Conservation (phyloP, 2,797 vertebrate species). For the Malurus leucopterus region DNA sequence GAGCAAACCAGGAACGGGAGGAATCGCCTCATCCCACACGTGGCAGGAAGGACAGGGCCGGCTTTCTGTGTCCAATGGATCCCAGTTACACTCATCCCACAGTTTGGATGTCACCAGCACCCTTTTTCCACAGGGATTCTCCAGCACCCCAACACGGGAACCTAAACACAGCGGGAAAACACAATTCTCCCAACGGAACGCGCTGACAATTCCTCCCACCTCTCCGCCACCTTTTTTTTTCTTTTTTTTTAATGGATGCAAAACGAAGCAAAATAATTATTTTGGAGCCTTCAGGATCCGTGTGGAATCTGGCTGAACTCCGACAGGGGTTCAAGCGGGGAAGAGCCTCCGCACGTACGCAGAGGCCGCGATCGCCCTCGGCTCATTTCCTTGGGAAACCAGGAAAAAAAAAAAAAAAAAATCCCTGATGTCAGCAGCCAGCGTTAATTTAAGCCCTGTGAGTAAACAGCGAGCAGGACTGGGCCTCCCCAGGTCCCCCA, state of each 20-base stretch:
- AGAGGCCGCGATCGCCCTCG: not conserved
- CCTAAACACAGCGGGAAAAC: fast-evolving
- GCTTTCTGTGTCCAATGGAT: fast-evolving
- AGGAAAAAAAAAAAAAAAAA: not conserved
- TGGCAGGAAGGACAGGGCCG: fast-evolving
- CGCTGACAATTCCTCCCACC: not conserved
- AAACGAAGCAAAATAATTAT: not conserved
- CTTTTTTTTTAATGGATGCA: fast-evolving
- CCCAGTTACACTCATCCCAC: fast-evolving
- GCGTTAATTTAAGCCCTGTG: not conserved
- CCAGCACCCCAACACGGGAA: fast-evolving
- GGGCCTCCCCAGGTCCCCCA: constrained; percentile 15
- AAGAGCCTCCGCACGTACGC: not conserved
- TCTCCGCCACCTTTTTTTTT: too few species aligned
- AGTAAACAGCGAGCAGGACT: constrained; percentile 18
- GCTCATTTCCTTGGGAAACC: constrained; percentile 33
- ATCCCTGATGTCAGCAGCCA: constrained; percentile 31
- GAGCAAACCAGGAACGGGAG: fast-evolving
- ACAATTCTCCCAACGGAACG: fast-evolving
- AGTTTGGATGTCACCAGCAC: fast-evolving
- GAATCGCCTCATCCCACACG: fast-evolving
- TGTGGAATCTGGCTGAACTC: not conserved
- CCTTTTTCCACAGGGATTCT: not conserved
- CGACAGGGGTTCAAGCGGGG: not conserved
- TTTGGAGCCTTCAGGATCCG: not conserved